Conservation (phyloP, 2,888 invertebrate species). For the Beris chalybata region DNA sequence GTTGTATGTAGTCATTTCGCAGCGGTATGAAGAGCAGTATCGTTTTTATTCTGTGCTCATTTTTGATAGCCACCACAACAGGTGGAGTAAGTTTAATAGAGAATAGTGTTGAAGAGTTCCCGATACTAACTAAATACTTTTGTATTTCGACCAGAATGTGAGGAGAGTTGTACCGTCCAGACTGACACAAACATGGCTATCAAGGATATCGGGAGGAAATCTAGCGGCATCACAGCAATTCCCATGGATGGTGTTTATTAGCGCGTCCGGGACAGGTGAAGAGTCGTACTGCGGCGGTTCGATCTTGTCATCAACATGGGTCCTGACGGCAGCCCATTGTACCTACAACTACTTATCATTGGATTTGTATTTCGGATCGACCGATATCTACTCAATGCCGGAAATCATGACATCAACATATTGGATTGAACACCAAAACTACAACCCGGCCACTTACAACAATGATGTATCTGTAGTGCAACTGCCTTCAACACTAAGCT, state of each 20-base stretch:
- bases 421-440: constrained; percentile 32
- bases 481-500: constrained; percentile 30
- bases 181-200: background rate
- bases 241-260: constrained; percentile 36
- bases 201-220: constrained; percentile 33
- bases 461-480: constrained; percentile 37
- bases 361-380: constrained; percentile 37
- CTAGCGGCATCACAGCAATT: constrained; percentile 35
- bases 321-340: constrained; percentile 38
- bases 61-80: no score
- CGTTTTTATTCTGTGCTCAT: no score
- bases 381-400: constrained; percentile 31
- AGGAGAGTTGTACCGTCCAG: background rate
- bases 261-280: constrained; percentile 1
- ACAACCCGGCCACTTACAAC: constrained; percentile 34
- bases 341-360: constrained; percentile 27
- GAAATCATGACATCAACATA: constrained; percentile 24
- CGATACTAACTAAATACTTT: no score
- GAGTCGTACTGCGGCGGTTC: constrained; percentile 35
- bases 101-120: no score
- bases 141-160: no score
- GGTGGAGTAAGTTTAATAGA: no score
- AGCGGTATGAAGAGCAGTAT: no score
- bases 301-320: constrained; percentile 34
- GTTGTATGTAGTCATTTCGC: no score